Conservation (phyloP, 2,888 invertebrate species). For the Cylloceria caligata region DNA sequence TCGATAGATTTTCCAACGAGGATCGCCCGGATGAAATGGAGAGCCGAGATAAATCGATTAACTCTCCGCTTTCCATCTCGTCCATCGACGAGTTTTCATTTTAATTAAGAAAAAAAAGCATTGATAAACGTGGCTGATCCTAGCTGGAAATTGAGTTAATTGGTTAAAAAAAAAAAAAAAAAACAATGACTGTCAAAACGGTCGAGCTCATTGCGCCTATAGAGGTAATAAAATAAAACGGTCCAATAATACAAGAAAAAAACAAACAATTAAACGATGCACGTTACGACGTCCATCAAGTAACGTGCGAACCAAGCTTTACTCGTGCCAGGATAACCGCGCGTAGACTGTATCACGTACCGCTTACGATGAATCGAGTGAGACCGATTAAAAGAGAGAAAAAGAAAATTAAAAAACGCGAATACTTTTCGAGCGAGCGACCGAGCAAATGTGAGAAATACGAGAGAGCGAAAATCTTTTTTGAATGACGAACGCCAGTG, state of each 20-base stretch:
- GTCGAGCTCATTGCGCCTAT: conserved; percentile 48
- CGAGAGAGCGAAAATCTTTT: conserved; percentile 13
- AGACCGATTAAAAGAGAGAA: neutral
- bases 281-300: conserved; percentile 39
- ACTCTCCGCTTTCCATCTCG: neutral
- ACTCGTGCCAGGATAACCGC: conserved; percentile 45
- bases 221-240: conserved; percentile 43
- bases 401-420: conserved; percentile 9
- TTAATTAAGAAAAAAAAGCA: neutral
- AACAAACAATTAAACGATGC: conserved; percentile 36
- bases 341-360: conserved; percentile 24
- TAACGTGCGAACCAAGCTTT: conserved; percentile 48
- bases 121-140: conserved; percentile 20
- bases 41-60: conserved; percentile 6
- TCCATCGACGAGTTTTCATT: conserved; percentile 5
- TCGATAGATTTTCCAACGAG: conserved; percentile 35
- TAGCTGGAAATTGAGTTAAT: conserved; percentile 9
- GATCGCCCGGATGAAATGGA: conserved; percentile 21
- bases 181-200: neutral
- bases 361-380: conserved; percentile 26
- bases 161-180: neutral
- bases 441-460: conserved; percentile 22
- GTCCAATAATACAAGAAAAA: conserved; percentile 45
- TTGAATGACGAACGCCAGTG: conserved; percentile 51
- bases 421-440: conserved; percentile 20